A percentile compares a stretch with the other conserved stretches of the same genome.
phyloP scores from a whole-genome alignment of 2,113 vertebrate species.

The Nannobrachium achirus region DNA sequence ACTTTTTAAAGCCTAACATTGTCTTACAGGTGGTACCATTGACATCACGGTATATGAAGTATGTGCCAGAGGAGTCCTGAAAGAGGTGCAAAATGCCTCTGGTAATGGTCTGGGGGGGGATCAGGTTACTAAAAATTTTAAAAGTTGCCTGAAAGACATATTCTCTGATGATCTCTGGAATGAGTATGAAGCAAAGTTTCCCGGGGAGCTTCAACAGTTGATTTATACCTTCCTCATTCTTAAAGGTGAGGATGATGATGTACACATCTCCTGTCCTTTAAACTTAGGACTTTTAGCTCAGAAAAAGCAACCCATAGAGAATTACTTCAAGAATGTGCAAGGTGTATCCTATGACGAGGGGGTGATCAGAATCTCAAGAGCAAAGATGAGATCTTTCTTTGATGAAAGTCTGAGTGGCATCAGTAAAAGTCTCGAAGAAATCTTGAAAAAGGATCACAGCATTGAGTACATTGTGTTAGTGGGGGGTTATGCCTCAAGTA shows the following conservation, averaged over 20 bases:
- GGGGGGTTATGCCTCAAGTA: conserved; percentile 40
- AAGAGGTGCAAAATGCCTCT: conserved; percentile 58
- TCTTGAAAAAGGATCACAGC: conserved; percentile 7
- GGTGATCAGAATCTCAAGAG: conserved; percentile 7
- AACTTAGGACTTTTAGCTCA: conserved; percentile 7
- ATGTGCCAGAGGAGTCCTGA: conserved; percentile 40
- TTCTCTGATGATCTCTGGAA: conserved; percentile 39
- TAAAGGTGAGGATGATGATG: conserved; percentile 8
- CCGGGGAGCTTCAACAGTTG: conserved; percentile 40
- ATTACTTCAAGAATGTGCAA: conserved; percentile 1
- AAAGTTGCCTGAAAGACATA: conserved; percentile 42
- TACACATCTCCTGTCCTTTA: not conserved
- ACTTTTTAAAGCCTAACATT: not conserved
- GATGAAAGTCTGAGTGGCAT: conserved; percentile 25
- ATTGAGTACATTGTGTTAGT: conserved; percentile 40
- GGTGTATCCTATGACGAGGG: conserved; percentile 28
- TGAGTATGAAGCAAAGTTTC: conserved; percentile 3
- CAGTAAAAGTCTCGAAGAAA: conserved; percentile 9
- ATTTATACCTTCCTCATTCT: conserved; percentile 20
- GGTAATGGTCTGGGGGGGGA: conserved; percentile 65
- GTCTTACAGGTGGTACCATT: conserved; percentile 42
- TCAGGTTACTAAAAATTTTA: conserved; percentile 57
- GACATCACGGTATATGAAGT: conserved; percentile 69
- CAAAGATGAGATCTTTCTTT: conserved; percentile 33
- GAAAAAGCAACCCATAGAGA: not conserved